Evolutionary conservation across 2,888 invertebrate genomes (phyloP).

Genomic region (Panopea generosa): DNA sequence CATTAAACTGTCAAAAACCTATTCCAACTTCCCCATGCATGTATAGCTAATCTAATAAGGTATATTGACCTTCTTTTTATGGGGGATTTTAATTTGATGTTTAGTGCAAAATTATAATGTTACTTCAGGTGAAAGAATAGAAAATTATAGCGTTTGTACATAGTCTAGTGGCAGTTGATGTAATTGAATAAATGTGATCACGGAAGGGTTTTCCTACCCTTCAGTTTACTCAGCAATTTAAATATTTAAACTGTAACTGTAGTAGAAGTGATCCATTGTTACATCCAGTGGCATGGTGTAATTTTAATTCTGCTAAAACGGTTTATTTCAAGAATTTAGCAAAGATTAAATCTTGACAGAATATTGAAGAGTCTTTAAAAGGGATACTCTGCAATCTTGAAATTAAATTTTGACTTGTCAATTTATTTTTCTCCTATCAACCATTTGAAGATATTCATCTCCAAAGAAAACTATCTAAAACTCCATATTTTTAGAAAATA

Average conservation of each 20-base stretch:
- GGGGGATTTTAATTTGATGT: slow-evolving; percentile 34
- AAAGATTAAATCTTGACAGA: no score
- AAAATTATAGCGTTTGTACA: slow-evolving; percentile 29
- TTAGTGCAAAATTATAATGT: slow-evolving; percentile 38
- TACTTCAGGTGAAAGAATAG: slow-evolving; percentile 32
- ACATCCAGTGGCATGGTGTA: no score
- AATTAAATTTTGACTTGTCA: no score
- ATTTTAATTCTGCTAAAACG: no score
- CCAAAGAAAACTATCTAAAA: no score
- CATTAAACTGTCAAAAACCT: slow-evolving; percentile 63
- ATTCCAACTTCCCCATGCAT: slow-evolving; percentile 47
- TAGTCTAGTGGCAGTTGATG: slow-evolving; percentile 10
- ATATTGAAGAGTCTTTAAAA: no score
- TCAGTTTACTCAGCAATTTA: slow-evolving; percentile 4
- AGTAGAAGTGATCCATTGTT: background rate
- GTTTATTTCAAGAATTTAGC: no score
- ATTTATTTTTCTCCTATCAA: no score
- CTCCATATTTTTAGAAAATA: no score
- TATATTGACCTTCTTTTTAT: slow-evolving; percentile 45
- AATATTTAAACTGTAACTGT: slow-evolving; percentile 12
- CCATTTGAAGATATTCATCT: no score
- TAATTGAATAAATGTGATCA: slow-evolving; percentile 35
- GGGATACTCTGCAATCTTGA: no score
- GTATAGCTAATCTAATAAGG: slow-evolving; percentile 44
- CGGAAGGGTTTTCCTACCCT: background rate